Evolutionary conservation across 2,113 vertebrate genomes (phyloP).

Genomic region (Cinclus mexicanus): DNA sequence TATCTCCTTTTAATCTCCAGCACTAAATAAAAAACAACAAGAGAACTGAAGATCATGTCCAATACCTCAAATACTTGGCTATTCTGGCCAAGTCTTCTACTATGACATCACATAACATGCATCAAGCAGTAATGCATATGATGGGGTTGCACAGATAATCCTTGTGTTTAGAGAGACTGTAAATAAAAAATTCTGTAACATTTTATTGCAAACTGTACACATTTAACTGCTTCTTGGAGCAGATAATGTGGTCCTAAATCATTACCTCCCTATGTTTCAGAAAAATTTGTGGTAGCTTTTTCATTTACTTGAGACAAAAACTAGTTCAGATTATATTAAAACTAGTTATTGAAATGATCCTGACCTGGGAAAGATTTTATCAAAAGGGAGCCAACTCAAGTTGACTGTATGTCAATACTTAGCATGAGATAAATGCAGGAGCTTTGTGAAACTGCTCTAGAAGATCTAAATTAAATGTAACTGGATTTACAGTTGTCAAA

Average conservation of each 20-base stretch:
- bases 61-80: slow-evolving; percentile 67
- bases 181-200: background rate
- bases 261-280: background rate
- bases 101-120: slow-evolving; percentile 79
- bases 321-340: background rate
- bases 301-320: background rate
- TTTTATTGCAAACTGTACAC: background rate
- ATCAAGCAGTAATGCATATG: slow-evolving; percentile 80
- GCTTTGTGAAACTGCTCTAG: background rate
- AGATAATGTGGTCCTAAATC: slow-evolving; percentile 69
- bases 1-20: background rate
- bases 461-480: background rate
- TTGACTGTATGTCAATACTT: background rate
- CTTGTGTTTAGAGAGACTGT: slow-evolving; percentile 70
- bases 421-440: background rate
- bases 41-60: background rate
- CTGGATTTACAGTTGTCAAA: background rate
- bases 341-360: background rate
- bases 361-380: background rate
- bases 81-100: slow-evolving; percentile 77
- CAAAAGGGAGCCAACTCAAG: background rate
- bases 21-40: background rate
- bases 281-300: background rate
- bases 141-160: slow-evolving; percentile 77
- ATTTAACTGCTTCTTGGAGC: background rate